These are phyloP conservation scores for Tamias sibiricus DNA, from an alignment of 2,113 vertebrate genomes.

Conservation along the genomic window DNA sequence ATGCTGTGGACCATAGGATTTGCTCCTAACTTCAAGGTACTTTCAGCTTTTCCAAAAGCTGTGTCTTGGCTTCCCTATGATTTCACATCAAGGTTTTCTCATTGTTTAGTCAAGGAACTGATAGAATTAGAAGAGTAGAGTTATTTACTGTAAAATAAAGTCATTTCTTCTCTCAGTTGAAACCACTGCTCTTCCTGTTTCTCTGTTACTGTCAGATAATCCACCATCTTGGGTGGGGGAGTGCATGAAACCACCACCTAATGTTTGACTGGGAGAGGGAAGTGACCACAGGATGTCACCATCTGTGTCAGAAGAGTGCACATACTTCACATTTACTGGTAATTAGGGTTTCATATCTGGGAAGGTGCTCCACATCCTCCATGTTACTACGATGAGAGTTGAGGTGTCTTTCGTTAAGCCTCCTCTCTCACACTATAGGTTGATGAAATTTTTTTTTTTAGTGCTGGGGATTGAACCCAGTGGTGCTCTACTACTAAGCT, in stretches of 20 bases:
- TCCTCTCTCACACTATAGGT: not conserved
- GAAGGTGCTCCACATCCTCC: not conserved
- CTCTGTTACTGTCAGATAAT: constrained; percentile 51
- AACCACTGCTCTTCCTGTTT: constrained; percentile 78
- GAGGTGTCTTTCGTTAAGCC: not conserved
- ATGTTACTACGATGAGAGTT: not conserved
- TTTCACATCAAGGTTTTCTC: constrained; percentile 10
- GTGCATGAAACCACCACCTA: constrained; percentile 51
- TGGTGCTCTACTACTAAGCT: not conserved
- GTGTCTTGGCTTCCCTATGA: constrained; percentile 33
- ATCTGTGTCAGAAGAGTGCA: constrained; percentile 43
- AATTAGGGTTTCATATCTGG: not conserved
- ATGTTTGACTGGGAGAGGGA: not conserved
- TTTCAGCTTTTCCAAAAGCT: constrained; percentile 25
- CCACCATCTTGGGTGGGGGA: constrained; percentile 53
- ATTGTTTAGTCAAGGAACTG: constrained; percentile 39
- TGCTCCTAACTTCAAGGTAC: not conserved
- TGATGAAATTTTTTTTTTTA: not conserved
- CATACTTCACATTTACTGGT: not conserved
- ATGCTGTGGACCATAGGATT: not conserved
- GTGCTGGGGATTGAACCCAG: not conserved
- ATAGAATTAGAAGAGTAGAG: constrained; percentile 27
- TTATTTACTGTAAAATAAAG: constrained; percentile 56
- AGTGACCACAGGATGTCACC: constrained; percentile 68
- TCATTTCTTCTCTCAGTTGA: constrained; percentile 24